Evolutionary conservation across 2,113 vertebrate species (phyloP).

Genomic region (Siphamia tubifer): DNA sequence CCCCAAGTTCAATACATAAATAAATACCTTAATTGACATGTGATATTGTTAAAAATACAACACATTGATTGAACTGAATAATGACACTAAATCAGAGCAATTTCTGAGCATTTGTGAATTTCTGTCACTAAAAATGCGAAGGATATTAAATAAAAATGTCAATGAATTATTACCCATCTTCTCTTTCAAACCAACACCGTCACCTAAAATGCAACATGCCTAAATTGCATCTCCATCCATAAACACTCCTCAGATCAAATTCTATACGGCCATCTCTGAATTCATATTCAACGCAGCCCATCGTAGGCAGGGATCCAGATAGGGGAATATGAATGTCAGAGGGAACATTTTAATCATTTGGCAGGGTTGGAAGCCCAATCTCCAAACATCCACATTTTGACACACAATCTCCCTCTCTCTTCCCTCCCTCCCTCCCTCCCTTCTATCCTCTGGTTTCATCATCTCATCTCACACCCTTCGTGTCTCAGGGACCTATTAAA

Average conservation of each 20-base stretch:
- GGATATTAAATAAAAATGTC: slow-evolving; percentile 10
- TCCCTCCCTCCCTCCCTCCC: slow-evolving; percentile 56
- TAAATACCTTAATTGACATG: not conserved
- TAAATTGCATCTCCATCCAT: slow-evolving; percentile 56
- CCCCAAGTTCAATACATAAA: not conserved
- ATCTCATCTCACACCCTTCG: slow-evolving; percentile 79
- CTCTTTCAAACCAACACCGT: slow-evolving; percentile 8
- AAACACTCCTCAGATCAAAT: slow-evolving; percentile 62
- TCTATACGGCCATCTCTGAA: slow-evolving; percentile 50
- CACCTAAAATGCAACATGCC: slow-evolving; percentile 25
- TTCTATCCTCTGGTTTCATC: slow-evolving; percentile 75
- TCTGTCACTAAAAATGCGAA: not conserved
- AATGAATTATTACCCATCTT: slow-evolving; percentile 5
- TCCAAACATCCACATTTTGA: slow-evolving; percentile 81
- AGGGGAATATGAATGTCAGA: slow-evolving; percentile 79
- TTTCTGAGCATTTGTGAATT: not conserved
- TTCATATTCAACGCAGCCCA: slow-evolving; percentile 61
- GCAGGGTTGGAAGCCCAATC: slow-evolving; percentile 78
- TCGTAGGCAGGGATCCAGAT: slow-evolving; percentile 67
- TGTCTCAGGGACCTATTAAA: slow-evolving; percentile 77
- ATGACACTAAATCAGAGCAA: not conserved
- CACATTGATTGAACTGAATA: not conserved
- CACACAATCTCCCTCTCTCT: slow-evolving; percentile 75
- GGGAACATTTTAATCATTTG: slow-evolving; percentile 81
- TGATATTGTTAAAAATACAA: too few species aligned